Evolutionary conservation across 2,113 vertebrate species (phyloP), one percentile per base, ranked within the genome.

Genomic region (Petrocephalus zakoni): DNA sequence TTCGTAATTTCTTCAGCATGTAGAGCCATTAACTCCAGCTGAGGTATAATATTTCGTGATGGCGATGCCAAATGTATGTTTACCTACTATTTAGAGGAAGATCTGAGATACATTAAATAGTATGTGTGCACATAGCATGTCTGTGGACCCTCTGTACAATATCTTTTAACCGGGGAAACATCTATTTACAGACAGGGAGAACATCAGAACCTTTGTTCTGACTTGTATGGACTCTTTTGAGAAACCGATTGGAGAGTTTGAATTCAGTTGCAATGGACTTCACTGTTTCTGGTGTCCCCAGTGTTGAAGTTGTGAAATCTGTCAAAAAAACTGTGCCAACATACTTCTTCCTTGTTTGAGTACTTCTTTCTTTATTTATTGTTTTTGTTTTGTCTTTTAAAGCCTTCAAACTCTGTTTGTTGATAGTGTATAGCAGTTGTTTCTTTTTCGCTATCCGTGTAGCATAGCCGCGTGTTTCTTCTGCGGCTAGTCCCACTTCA

Each of bases 181-280:
- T 10, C 52, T 64, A 64, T 55, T 88, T 84, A 52, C 49, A 87
- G 68, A 87, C 34, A 85, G n/a, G 68, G 49, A 53, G 87, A 91
- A 55, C 88, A 46, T 87, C 37, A n/a, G 87, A 89, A 86, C 90
- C 89, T 91, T 90, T 91, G 89, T 91, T 88, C 87, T 52, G 87
- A 61, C 68, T 86, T 49, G 51, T 64, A 21, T 52, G 37, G 78
- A 84, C 82, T 90, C 78, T 58, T 58, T 87, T 88, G 87, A 91
- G 81, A 87, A 89, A 88, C 53, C 83, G n/a, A 25, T 88, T 83
- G 47, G 85, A 89, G 88, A 90, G 87, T 91, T 86, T 89, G 89
- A 91, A 89, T 88, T 91, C 89, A 52, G 89, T 58, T 51, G 64
- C 90, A 88, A 89, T 89, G 86, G 89, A 61, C 88, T 90, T 42